Evolutionary conservation across 2,113 vertebrate species (phyloP).

Genomic region (Melanerpes formicivorus): DNA sequence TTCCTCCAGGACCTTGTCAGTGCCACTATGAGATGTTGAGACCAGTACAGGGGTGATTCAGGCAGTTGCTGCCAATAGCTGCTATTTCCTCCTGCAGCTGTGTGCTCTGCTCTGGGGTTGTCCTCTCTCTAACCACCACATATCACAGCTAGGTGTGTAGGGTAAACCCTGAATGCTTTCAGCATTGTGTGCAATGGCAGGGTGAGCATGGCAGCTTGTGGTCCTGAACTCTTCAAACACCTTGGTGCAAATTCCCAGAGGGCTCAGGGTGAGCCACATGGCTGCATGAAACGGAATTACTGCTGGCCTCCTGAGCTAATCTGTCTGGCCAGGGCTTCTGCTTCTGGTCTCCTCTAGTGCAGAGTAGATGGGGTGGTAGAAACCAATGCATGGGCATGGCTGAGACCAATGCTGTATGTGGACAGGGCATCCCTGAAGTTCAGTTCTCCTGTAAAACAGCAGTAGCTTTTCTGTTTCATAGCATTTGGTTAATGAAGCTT

Average conservation of each 20-base stretch:
- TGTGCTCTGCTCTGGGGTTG: neutral
- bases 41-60: neutral
- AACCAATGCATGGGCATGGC: neutral
- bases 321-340: rapidly evolving
- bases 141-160: rapidly evolving
- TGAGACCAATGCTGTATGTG: neutral
- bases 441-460: neutral
- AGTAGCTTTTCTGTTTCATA: neutral
- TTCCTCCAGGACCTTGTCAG: rapidly evolving
- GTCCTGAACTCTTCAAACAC: neutral
- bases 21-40: neutral
- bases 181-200: neutral
- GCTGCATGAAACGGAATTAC: neutral
- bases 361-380: neutral
- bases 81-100: neutral
- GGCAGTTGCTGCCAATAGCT: neutral
- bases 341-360: neutral
- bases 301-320: neutral
- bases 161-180: neutral
- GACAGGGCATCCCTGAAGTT: neutral
- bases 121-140: neutral
- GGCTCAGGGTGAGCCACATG: rapidly evolving
- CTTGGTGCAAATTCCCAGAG: neutral
- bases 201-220: neutral
- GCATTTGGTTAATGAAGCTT: neutral